These are phyloP conservation scores for roundworm (Caenorhabditis elegans) DNA, from an alignment of 1,140 invertebrate genomes.

Conservation along the genomic window WBcel235 BX284605.5:5455001-5455500, in stretches of 20 bases:
- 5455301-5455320: neutral
- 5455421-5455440: too few species aligned
- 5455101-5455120: neutral
- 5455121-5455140: neutral
- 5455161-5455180: constrained; percentile 24
- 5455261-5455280: neutral
- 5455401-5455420: too few species aligned
- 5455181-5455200: constrained; percentile 14
- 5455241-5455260: constrained; percentile 6
- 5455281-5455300: neutral
- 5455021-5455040: too few species aligned
- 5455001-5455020: too few species aligned
- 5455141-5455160: neutral
- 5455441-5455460: too few species aligned
- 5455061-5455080: neutral
- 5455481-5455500: too few species aligned
- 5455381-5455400: too few species aligned
- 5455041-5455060: too few species aligned
- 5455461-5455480: too few species aligned
- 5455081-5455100: neutral
- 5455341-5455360: too few species aligned
- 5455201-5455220: neutral
- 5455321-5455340: neutral
- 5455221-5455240: constrained; percentile 9
- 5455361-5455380: too few species aligned